A percentile compares a stretch with the other conserved stretches of the same genome.
Evolutionary conservation across 2,888 invertebrate genomes (phyloP).

Genomic region (Criorhina ranunculi): DNA sequence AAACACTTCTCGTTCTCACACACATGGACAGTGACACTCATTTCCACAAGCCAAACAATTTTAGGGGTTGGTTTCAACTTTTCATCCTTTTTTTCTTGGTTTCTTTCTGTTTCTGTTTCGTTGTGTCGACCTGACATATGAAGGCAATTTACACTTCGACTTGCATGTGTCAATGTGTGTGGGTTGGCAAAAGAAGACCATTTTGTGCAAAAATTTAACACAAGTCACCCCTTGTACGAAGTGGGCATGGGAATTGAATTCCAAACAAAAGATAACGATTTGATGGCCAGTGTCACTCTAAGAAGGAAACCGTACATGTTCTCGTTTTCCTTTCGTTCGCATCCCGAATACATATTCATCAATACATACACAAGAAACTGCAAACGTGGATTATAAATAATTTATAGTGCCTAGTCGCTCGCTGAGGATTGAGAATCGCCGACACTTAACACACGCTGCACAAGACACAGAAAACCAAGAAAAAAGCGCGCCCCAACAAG

Average conservation of each 20-base stretch:
- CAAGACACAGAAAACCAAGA: conserved; percentile 8
- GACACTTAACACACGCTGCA: conserved; percentile 64
- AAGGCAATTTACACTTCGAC: conserved; percentile 18
- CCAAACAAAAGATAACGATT: background rate
- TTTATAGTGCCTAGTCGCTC: conserved; percentile 62
- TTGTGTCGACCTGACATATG: conserved; percentile 20
- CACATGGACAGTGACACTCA: conserved; percentile 19
- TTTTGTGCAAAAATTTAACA: conserved; percentile 56
- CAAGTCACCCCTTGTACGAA: conserved; percentile 9
- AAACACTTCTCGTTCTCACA: conserved; percentile 24
- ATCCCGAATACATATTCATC: conserved; percentile 70
- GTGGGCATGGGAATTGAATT: conserved; percentile 7
- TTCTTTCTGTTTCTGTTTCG: background rate
- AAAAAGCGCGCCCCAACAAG: conserved; percentile 17
- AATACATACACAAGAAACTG: conserved; percentile 51
- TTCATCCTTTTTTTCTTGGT: conserved; percentile 33
- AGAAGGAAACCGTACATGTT: background rate
- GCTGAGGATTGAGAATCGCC: conserved; percentile 68
- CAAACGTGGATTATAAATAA: conserved; percentile 66
- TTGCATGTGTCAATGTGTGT: conserved; percentile 8
- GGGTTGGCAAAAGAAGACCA: conserved; percentile 31
- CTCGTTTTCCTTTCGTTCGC: conserved; percentile 25
- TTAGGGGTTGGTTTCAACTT: conserved; percentile 51
- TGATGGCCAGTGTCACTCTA: background rate
- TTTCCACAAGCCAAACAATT: conserved; percentile 3